Base-by-base conservation (phyloP, 2,113 vertebrate species). In the Fulica atra region DNA sequence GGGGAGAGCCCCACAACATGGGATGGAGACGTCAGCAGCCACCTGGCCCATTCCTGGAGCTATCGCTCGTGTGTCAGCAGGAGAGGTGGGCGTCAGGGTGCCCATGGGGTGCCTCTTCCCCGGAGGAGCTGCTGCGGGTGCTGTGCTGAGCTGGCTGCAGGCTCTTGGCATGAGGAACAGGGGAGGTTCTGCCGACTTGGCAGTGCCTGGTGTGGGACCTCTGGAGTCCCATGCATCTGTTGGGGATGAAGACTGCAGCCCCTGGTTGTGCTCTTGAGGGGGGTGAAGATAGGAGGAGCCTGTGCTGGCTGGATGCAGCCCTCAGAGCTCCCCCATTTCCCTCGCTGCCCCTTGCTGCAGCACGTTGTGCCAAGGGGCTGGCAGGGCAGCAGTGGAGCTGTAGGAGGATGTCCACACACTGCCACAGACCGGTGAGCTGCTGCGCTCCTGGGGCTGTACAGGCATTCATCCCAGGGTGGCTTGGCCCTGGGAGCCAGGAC, bases 361-460 rank as follows among this genome's bases (percentile, higher is more conserved):
- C 0, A 1, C 9, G 36, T n/a, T 3, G n/a, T 53, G 74, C 51
- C 5, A 10, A 25, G 46, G 68, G 29, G 26, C 46, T 25, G 46
- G 46, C 26, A 24, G 65, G 25, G 56, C 24, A 15, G 76, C 24
- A 29, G 2, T 7, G 33, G 85, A 13, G 33, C 61, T 35, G 33
- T 6, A 17, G 77, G 64, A 72, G 25, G 46, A 36, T 44, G 50
- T 64, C n/a, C 3, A 1, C 0, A 1, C 4, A 0, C 33, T 25
- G 29, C 7, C 5, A 1, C 10, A 2, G 42, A 5, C 50, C 21
- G 51, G 17, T 31, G 73, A 36, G 25, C 19, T n/a, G 0, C 66
- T 20, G 18, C 18, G 3, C 24, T 31, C 50, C 70, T 31, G 20
- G 3, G 3, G 65, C 29, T 21, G 28, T 26, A 14, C 18, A 1